Base-by-base conservation (phyloP, 1,140 invertebrate species). In the Camponotus pennsylvanicus region DNA sequence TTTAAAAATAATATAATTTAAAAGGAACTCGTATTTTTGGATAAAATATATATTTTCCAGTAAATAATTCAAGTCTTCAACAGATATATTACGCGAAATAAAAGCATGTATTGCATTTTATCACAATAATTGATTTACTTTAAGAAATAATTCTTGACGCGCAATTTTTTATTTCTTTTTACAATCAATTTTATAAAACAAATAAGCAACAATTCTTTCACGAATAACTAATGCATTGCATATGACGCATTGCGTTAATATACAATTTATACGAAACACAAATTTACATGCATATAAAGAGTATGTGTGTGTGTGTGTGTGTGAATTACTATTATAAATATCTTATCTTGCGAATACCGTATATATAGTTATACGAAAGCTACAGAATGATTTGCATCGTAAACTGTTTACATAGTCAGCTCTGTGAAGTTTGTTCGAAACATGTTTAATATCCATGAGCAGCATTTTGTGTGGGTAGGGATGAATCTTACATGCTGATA, bases 311-410 rank as follows among this genome's bases (percentile, higher is more conserved):
- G 27, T 27, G 27, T 27, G 27, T 80, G 40, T 52, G 15, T 52
- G 49, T 18, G 49, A 52, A 86, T 80, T 76, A 49, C 55, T 52
- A 79, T 67, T 69, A 45, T 59, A 55, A 79, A 37, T 55, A 79
- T 79, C 13, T 18, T 67, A 69, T 55, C n/a, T 34, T 52, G 15
- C 3, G 32, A 40, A 52, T 52, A 52, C 15, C n/a, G 2, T 67
- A 18, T 67, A 18, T 13, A 40, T 15, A 18, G 63, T 34, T 34
- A 52, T 18, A 52, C 34, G 13, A 63, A 37, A n/a, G 49, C 7
- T 0, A 9, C 32, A 13, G 9, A 84, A 52, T 18, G 2, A 27
- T 40, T 64, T 63, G 61, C 61, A 55, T 76, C 40, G 21, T 42
- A 52, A 49, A 76, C 40, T 42, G 82, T 76, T 77, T 77, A 42